Evolutionary conservation across 2,797 vertebrate species (phyloP), one percentile per base, ranked within the genome.

Genomic region (Gastrophryne carolinensis): DNA sequence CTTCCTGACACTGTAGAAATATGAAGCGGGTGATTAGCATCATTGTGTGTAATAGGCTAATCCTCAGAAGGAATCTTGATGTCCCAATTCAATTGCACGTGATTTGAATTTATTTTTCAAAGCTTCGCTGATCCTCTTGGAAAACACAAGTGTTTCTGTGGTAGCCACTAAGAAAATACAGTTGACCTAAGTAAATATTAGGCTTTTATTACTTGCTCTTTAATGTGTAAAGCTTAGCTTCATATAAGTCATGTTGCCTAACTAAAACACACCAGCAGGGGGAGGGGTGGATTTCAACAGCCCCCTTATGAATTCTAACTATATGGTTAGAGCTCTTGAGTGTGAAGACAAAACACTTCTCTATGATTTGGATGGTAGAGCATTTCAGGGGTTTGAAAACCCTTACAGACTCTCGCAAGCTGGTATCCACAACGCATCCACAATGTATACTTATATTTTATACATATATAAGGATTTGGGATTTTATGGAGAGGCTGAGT

Each of bases 11-110:
- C 63, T 64, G 71, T 77, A 37, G 30, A 56, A 69, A 70, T 76
- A 70, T 77, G 34, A 77, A 71, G 67, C 3, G 57, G 35, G 67
- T 58, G 60, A 71, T 71, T 77, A 71, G 60, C 29, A 13, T 44
- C 39, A 29, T 57, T 50, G 66, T 24, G 49, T 26, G 50, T 65
- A 64, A 77, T 70, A 58, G 29, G 2, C 35, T 44, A 62, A 70
- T 61, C 74, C 58, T 63, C 34, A 41, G 19, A 53, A 68, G 63
- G 52, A 61, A 75, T 67, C 53, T 27, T 24, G 41, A 63, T 63
- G 27, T 64, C 24, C 13, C 44, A 21, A 47, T 56, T 56, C 35
- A 15, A 29, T 34, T 11, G 64, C 74, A 64, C 70, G 13, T 77
- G 67, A 71, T 53, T 70, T 54, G 11, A 44, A 77, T 77, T 77